phyloP scores from a whole-genome alignment of 2,888 invertebrate species.

The Chloromyia formosa region DNA sequence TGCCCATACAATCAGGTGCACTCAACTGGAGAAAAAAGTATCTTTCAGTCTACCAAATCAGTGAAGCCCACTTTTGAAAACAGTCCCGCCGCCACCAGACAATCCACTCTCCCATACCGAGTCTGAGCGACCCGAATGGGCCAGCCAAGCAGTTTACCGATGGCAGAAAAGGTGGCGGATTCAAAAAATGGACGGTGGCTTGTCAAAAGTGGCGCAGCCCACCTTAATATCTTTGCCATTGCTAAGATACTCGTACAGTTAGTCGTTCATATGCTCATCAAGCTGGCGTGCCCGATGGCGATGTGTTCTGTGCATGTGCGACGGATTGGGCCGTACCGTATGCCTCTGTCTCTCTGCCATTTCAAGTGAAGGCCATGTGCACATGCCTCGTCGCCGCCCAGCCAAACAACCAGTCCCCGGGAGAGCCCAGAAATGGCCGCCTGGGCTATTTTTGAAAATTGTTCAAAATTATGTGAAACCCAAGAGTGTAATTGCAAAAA shows the following conservation, averaged over 20 bases:
- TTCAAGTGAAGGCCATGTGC: conserved; percentile 14
- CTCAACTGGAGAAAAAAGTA: conserved; percentile 31
- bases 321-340: not conserved
- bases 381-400: conserved; percentile 13
- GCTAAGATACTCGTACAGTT: no score
- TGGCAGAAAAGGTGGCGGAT: conserved; percentile 3
- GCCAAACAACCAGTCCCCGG: not conserved
- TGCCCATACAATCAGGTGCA: conserved; percentile 23
- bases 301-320: conserved; percentile 18
- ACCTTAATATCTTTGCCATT: conserved; percentile 9
- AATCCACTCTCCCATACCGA: conserved; percentile 11
- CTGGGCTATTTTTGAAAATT: conserved; percentile 16
- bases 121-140: not conserved
- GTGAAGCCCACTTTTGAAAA: conserved; percentile 2
- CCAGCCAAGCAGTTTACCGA: not conserved
- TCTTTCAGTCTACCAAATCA: conserved; percentile 15
- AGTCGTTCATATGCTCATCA: not conserved
- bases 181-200: conserved; percentile 28
- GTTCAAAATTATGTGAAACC: no score
- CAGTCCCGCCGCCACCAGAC: conserved; percentile 16
- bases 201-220: conserved; percentile 19
- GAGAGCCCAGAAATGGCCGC: conserved; percentile 9
- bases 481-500: conserved; percentile 2
- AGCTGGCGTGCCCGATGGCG: not conserved
- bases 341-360: conserved; percentile 9